Conservation (phyloP, 2,888 invertebrate species). For the Entomobrya multifasciata region DNA sequence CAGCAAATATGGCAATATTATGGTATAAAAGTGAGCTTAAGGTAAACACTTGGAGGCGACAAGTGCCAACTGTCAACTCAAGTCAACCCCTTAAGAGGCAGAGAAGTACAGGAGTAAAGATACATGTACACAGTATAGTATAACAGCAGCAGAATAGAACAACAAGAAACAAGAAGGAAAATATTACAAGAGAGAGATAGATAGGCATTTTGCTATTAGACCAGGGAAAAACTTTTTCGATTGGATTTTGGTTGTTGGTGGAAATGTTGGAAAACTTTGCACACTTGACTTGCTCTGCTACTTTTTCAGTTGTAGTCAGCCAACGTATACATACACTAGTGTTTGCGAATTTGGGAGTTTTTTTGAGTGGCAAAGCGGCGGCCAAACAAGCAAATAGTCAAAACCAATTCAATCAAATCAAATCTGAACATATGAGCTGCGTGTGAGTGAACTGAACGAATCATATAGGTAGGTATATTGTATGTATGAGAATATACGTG, state of each 20-base stretch:
- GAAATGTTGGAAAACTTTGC: conserved; percentile 46
- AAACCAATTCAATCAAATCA: conserved; percentile 49
- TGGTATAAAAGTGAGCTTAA: neutral
- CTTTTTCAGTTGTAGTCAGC: neutral
- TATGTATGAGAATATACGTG: too few species aligned
- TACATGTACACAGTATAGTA: neutral
- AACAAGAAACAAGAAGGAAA: neutral
- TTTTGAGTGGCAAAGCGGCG: conserved; percentile 37
- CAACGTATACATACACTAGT: too few species aligned
- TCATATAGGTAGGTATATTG: too few species aligned
- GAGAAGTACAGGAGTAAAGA: neutral
- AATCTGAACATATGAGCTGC: conserved; percentile 23
- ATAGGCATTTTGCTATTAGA: conserved; percentile 25
- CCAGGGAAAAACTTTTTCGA: conserved; percentile 22
- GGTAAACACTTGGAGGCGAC: conserved; percentile 44
- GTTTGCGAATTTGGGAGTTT: too few species aligned
- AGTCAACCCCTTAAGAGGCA: conserved; percentile 35
- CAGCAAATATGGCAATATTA: neutral
- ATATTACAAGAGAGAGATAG: neutral
- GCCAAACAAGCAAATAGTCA: conserved; percentile 49
- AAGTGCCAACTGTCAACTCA: conserved; percentile 45
- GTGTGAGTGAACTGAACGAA: conserved; percentile 8
- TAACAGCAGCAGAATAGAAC: neutral
- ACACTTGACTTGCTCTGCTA: conserved; percentile 36
- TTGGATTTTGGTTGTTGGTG: conserved; percentile 36